Conservation (phyloP, 2,888 invertebrate species). For the Deilephila elpenor region DNA sequence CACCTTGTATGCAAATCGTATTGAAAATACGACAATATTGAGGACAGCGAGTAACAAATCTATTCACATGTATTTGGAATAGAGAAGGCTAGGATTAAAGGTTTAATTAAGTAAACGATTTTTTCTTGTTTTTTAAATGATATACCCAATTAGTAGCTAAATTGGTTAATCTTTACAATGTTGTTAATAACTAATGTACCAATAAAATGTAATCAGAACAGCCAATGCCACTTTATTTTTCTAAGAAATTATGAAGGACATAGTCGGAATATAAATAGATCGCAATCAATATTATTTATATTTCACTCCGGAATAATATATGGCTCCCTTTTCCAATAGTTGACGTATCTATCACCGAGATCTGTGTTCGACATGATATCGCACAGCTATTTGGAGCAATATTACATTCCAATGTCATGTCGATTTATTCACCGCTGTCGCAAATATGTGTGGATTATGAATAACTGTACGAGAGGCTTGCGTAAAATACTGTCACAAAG, state of each 20-base stretch:
- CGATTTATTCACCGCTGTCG: slow-evolving; percentile 14
- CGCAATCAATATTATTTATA: slow-evolving; percentile 17
- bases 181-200: too few species aligned
- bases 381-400: slow-evolving; percentile 9
- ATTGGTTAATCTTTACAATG: too few species aligned
- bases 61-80: too few species aligned
- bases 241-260: background rate
- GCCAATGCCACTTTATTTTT: background rate
- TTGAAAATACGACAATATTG: too few species aligned
- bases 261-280: background rate
- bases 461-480: background rate
- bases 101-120: too few species aligned
- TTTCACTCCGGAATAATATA: slow-evolving; percentile 4
- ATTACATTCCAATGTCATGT: slow-evolving; percentile 24
- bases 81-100: too few species aligned
- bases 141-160: too few species aligned
- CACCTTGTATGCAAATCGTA: too few species aligned
- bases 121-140: too few species aligned
- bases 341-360: slow-evolving; percentile 26
- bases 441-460: slow-evolving; percentile 4
- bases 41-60: too few species aligned
- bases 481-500: background rate
- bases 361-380: slow-evolving; percentile 22
- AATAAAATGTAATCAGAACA: too few species aligned
- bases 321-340: slow-evolving; percentile 13